phyloP scores from a whole-genome alignment of 2,797 vertebrate genomes.

The Cuculus canorus region DNA sequence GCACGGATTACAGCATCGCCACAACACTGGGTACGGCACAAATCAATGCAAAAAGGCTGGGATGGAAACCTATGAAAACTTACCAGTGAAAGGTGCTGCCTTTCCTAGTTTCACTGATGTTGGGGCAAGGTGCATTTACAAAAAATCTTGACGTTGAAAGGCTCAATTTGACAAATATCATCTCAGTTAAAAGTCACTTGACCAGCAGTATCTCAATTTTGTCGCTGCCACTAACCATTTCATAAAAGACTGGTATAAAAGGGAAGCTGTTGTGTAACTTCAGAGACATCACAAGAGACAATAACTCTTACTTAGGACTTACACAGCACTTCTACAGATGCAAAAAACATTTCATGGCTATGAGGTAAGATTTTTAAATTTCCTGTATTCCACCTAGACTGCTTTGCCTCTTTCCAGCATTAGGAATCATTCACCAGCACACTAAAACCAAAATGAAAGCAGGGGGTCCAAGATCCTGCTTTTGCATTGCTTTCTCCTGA shows the following conservation, averaged over 20 bases:
- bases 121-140: neutral
- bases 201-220: neutral
- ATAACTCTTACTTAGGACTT: neutral
- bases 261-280: neutral
- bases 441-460: slow-evolving; percentile 31
- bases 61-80: neutral
- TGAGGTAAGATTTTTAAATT: slow-evolving; percentile 23
- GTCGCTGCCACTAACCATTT: neutral
- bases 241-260: neutral
- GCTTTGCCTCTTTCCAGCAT: slow-evolving; percentile 9
- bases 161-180: neutral
- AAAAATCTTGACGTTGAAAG: neutral
- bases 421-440: neutral
- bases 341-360: neutral
- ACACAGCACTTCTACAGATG: neutral
- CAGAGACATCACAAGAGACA: neutral
- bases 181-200: neutral
- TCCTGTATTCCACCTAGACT: slow-evolving; percentile 26
- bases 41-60: neutral
- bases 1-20: neutral
- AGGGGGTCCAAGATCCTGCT: neutral
- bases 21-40: neutral
- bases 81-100: neutral
- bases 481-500: slow-evolving; percentile 47
- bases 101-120: neutral